These are phyloP conservation scores for Anhinga anhinga DNA, from an alignment of 2,113 vertebrate genomes.

Conservation along the genomic window DNA sequence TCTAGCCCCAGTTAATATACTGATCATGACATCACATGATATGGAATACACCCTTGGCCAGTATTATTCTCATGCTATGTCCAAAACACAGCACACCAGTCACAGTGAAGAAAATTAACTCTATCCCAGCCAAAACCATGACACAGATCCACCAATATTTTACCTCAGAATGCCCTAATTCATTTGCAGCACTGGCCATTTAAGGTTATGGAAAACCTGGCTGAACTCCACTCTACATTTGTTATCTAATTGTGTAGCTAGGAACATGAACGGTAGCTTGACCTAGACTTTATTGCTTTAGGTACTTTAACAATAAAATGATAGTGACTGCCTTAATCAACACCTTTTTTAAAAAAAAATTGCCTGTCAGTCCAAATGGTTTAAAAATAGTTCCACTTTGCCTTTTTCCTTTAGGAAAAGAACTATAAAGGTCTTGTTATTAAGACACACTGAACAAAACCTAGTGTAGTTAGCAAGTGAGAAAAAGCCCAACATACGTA, in stretches of 20 bases:
- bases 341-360: no score
- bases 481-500: not conserved
- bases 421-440: not conserved
- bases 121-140: no score
- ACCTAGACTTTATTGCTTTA: not conserved
- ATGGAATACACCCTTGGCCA: no score
- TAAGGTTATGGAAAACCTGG: not conserved
- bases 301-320: not conserved
- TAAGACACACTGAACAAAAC: not conserved
- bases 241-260: not conserved
- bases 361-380: accelerated
- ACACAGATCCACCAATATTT: not conserved
- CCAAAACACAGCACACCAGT: no score
- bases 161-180: not conserved
- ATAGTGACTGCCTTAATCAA: not conserved
- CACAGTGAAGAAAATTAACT: no score
- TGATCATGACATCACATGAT: no score
- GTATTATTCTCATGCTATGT: no score
- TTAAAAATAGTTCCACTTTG: not conserved
- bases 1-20: no score
- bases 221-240: not conserved
- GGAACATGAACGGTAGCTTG: not conserved
- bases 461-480: not conserved
- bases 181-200: not conserved
- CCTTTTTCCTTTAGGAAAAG: not conserved